Base-by-base conservation (phyloP, 2,888 invertebrate species). In the Rambutsinella grinnellia region DNA sequence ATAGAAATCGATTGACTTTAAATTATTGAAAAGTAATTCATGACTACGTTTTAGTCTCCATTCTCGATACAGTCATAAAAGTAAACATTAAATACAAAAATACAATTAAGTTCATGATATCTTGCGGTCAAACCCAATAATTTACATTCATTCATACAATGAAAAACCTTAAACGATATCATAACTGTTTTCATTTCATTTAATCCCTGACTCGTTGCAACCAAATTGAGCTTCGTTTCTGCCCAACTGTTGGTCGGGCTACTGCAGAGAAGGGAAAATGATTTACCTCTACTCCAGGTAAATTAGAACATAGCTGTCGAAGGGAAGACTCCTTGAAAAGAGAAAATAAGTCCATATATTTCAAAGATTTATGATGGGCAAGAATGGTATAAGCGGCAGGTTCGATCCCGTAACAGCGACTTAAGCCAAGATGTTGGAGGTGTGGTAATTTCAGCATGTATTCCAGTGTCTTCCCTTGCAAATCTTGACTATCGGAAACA, bases 181-280 rank as follows among this genome's bases (percentile, higher is more conserved):
- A n/a, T n/a, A n/a, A n/a, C n/a, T n/a, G n/a, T n/a, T n/a, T n/a
- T n/a, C n/a, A n/a, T n/a, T n/a, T n/a, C n/a, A 36, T 36, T 21
- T 88, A 94, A 88, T 95, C 94, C 86, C 94, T 89, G 3, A 94
- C 94, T 66, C 94, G 88, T 26, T 94, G 88, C 0, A 93, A 94
- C 97, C 97, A 97, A 85, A 97, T 93, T 24, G 94, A 95, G 0
- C 96, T 95, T 83, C 96, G 90, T 79, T 93, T 89, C 0, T 93
- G 89, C 0, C 96, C 96, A 0, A 96, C 95, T 0, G 97, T 96
- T 0, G 97, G 97, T 15, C 95, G 89, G 0, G 96, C 95, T 15
- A 97, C 92, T 0, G 94, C 94, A 84, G 96, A 96, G 86, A 93
- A 93, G 77, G 91, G 90, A 84, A 91, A 92, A 85, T 91, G 91